Conservation (phyloP, 1,140 invertebrate species). For the Dryas iulia region DNA sequence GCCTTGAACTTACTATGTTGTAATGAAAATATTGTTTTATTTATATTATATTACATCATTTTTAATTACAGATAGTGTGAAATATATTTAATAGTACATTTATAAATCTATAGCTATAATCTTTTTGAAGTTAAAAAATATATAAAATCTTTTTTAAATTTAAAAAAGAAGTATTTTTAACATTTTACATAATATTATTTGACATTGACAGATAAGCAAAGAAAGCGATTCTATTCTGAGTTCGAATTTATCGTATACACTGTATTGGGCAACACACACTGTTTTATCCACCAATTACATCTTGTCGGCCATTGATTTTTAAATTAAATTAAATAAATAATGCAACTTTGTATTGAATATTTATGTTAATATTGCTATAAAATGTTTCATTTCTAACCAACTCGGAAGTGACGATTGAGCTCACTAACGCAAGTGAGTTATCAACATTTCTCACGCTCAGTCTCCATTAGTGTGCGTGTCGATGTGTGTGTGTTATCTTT, state of each 20-base stretch:
- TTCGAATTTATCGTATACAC: background rate
- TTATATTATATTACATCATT: slow-evolving; percentile 6
- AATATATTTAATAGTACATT: too few species aligned
- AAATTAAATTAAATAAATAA: background rate
- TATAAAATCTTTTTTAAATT: background rate
- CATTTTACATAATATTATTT: too few species aligned
- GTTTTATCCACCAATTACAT: background rate
- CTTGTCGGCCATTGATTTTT: background rate
- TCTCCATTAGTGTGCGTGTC: slow-evolving; percentile 60
- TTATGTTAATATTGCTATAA: slow-evolving; percentile 26
- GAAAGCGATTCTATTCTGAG: too few species aligned
- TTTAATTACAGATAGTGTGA: too few species aligned
- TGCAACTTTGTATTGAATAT: slow-evolving; percentile 11
- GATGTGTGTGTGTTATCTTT: slow-evolving; percentile 54
- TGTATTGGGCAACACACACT: background rate
- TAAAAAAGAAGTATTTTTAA: background rate
- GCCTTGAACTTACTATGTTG: slow-evolving; percentile 31
- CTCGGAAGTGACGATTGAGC: slow-evolving; percentile 72
- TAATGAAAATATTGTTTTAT: background rate
- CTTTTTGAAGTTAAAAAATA: too few species aligned
- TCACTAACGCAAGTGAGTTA: slow-evolving; percentile 76
- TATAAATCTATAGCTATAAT: too few species aligned
- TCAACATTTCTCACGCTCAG: slow-evolving; percentile 77
- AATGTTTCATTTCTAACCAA: slow-evolving; percentile 40
- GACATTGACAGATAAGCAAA: background rate